Base-by-base conservation (phyloP, 2,113 vertebrate genomes). In the Sander lucioperca region DNA sequence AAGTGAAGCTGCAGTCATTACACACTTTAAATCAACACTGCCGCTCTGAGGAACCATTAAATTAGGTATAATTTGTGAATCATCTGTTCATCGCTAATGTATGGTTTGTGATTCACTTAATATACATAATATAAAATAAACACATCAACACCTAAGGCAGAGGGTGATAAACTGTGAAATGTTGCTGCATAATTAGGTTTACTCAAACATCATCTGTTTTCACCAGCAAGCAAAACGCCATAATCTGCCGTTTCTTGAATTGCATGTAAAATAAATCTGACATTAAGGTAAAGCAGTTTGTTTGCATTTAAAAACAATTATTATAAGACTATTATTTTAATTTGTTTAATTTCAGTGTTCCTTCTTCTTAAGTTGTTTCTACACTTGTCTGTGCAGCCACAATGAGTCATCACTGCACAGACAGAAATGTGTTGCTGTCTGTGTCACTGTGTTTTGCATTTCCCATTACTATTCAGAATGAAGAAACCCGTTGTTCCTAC, bases 1-100 rank as follows among this genome's bases (percentile, higher is more conserved):
- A 7, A 51, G 13, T 5, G 18, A 59, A 57, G 27, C 64, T 11
- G 67, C n/a, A 54, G 59, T 27, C 58, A 67, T 30, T 56, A 14
- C 77, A 56, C 39, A 47, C 30, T 25, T 14, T 36, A 21, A 61
- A 72, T 51, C 82, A 56, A 15, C 68, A n/a, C 4, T 53, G 18
- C 13, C 6, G 9, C 43, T 21, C 36, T 5, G 12, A 72, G 33
- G 27, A 67, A 57, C 15, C 45, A 73, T 77, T 80, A 71, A 85
- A 88, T 79, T 58, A 80, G 87, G 71, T n/a, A 83, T 82, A 13
- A 69, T 73, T 36, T 73, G 23, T 74, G 82, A 86, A 50, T 88
- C 63, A 80, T 83, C 63, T 56, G 25, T 53, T 88, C 68, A 85
- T 91, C 80, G 87, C 43, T 76, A 64, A 89, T 86, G 67, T 58